Percentiles rank a stretch among this genome's conserved stretches.
Conservation (phyloP, 2,888 invertebrate species). For the Deroplatys truncata region DNA sequence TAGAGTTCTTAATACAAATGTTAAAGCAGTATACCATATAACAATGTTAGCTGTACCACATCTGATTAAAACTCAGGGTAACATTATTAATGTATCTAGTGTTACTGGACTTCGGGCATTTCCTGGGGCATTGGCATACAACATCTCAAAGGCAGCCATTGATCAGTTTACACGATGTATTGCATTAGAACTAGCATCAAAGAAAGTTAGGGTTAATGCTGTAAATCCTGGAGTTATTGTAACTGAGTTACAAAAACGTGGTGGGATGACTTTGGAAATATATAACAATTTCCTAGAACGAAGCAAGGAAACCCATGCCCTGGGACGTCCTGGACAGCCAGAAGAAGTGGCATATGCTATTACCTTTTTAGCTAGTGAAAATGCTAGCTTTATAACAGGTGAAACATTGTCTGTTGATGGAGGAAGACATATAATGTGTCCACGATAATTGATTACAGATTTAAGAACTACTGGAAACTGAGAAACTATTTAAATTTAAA, state of each 20-base stretch:
- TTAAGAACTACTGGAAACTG: too few relatives aligned
- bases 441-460: slow-evolving; percentile 56
- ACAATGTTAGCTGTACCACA: slow-evolving; percentile 87
- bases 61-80: slow-evolving; percentile 78
- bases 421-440: slow-evolving; percentile 91
- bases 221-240: slow-evolving; percentile 94
- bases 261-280: slow-evolving; percentile 79
- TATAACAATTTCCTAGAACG: slow-evolving; percentile 82
- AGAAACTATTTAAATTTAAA: too few relatives aligned
- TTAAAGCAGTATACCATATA: slow-evolving; percentile 74
- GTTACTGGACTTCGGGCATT: slow-evolving; percentile 89
- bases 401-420: slow-evolving; percentile 88
- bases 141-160: slow-evolving; percentile 87
- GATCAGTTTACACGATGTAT: slow-evolving; percentile 93
- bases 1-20: slow-evolving; percentile 83
- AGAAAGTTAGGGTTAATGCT: slow-evolving; percentile 75
- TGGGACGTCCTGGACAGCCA: slow-evolving; percentile 79
- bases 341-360: slow-evolving; percentile 88
- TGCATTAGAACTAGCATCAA: slow-evolving; percentile 78
- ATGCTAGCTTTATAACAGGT: slow-evolving; percentile 88
- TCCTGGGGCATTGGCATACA: slow-evolving; percentile 85
- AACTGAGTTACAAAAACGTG: slow-evolving; percentile 82
- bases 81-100: slow-evolving; percentile 92
- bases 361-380: slow-evolving; percentile 84
- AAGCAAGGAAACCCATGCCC: slow-evolving; percentile 82